Evolutionary conservation across 1,140 invertebrate genomes (phyloP), one percentile per base, ranked within the genome.

Genomic region (Mamestra configurata): DNA sequence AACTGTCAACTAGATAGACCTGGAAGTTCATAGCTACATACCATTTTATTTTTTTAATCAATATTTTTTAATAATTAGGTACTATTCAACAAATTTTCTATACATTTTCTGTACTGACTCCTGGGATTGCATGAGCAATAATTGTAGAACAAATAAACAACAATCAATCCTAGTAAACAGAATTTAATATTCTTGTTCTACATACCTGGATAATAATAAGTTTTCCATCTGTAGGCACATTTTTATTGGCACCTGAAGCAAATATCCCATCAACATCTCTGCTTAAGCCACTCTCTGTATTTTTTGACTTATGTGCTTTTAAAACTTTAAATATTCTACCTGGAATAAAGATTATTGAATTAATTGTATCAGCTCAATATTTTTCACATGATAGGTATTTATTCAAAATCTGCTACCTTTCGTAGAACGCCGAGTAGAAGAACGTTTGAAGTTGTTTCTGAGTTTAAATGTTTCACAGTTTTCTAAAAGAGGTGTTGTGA

Each of bases 281-380:
- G 66, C 85, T 86, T 68, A 88, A 89, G 15, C 51, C 61, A 75
- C 24, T 15, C 49, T 70, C 77, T 55, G 71, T n/a, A 64, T 79
- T 86, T 82, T 90, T 93, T 70, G 76, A 46, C 79, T 90, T 94
- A n/a, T 84, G 86, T 64, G 79, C 82, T 80, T 91, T 93, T 77
- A 94, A 79, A n/a, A 89, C 93, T 80, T 89, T 93, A 59, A 94
- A 94, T 79, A 94, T 93, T 86, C 85, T 90, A 18, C 93, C 93
- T 94, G 76, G n/a, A 88, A 83, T 72, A 35, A 61, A 61, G 1
- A 31, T 31, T 31, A 5, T 31, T 31, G 5, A 31, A 31, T 31
- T 3, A 31, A 31, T 31, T 31, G 5, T 31, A 31, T 31, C 5
- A 3, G 5, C 27, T 31, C 27, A 31, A 31, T 31, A 31, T 31